Base-by-base conservation (phyloP, 2,797 vertebrate genomes). In the Heteromormyrus szaboi region DNA sequence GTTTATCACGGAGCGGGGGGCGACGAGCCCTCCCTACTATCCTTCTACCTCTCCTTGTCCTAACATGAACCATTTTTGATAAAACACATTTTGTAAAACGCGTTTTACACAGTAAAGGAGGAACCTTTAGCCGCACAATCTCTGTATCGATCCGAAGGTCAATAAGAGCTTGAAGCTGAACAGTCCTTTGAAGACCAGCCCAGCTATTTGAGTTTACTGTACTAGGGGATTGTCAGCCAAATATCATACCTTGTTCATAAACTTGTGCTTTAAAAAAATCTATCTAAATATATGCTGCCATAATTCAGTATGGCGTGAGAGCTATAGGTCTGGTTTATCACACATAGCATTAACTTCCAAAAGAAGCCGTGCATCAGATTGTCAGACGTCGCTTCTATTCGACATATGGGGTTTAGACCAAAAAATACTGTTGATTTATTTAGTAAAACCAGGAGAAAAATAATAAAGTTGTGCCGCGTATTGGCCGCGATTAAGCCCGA, bases 91-190 rank as follows among this genome's bases (percentile, higher is more conserved):
- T 51, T 86, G 85, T 33, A 86, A 44, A 87, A 56, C 33, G 72
- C 72, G 19, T 79, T 41, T 79, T 79, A 79, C 33, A 79, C 72
- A 79, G 17, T 17, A 72, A 72, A 72, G 11, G 65, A 17, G 65
- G 29, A 41, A n/a, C 33, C 72, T 79, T 79, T 44, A 87, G 29
- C 53, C 3, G 25, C 44, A 11, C 76, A 29, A 44, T 48, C 81
- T 48, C 44, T 81, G 41, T 88, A 56, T 46, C 51, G 88, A 83
- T 83, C 72, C 76, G 76, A 88, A 88, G 76, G 51, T 88, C 88
- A 88, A 83, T 51, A 41, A 53, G 12, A 59, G 33, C 72, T 83
- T 56, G 12, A 46, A 62, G 33, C 37, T 44, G 76, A 65, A 44
- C 88, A 44, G 54, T 83, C 65, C 29, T 83, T 81, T 79, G 44